These are phyloP conservation scores for Rhizoglyphus robini DNA, from an alignment of 1,140 invertebrate species.

Conservation along the genomic window DNA sequence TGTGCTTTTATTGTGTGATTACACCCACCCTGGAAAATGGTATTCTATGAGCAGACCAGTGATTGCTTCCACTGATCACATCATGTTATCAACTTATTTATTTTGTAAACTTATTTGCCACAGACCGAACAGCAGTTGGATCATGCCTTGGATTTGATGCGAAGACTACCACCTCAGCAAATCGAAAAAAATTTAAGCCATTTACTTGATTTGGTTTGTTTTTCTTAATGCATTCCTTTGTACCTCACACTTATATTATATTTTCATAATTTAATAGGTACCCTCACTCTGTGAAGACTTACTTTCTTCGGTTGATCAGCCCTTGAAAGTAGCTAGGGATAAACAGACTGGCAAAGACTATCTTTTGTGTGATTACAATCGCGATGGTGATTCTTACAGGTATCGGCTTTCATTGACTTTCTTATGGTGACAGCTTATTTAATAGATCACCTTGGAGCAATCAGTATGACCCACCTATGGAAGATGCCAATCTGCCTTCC, in stretches of 20 bases:
- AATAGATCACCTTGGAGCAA: conserved; percentile 98
- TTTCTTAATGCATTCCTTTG: neutral
- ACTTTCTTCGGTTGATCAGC: conserved; percentile 94
- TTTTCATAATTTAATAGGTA: conserved; percentile 39
- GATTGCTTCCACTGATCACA: neutral
- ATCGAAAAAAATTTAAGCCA: conserved; percentile 97
- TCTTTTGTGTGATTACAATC: conserved; percentile 95
- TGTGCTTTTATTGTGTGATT: neutral
- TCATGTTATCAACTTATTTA: neutral
- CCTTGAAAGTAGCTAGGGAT: conserved; percentile 91
- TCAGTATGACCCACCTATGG: conserved; percentile 89
- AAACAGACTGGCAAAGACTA: conserved; percentile 90
- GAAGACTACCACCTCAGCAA: conserved; percentile 92
- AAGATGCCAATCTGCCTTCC: conserved; percentile 96
- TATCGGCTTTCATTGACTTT: conserved; percentile 30
- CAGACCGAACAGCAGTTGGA: conserved; percentile 95
- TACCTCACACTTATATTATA: conserved; percentile 3
- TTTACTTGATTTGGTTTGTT: conserved; percentile 68
- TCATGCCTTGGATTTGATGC: conserved; percentile 95
- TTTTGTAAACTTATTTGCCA: neutral
- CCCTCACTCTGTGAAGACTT: conserved; percentile 90
- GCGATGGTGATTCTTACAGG: conserved; percentile 97
- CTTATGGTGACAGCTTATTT: conserved; percentile 11
- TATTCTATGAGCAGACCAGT: neutral
- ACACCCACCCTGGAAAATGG: neutral